These are phyloP conservation scores for Lepus americanus DNA, from an alignment of 2,113 vertebrate species.

Conservation along the genomic window DNA sequence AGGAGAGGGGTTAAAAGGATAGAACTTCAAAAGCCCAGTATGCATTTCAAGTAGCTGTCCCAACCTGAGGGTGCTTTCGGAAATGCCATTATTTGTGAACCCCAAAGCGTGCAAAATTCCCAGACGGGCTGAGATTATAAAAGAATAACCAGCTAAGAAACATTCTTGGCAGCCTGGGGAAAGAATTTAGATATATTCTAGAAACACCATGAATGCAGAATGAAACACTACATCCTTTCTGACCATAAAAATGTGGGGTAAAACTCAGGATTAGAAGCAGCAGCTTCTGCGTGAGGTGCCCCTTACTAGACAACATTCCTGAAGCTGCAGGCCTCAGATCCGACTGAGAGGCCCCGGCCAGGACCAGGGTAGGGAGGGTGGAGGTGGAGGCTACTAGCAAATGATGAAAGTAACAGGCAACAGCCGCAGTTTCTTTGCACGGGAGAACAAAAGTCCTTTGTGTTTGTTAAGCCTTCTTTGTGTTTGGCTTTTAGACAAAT, in stretches of 20 bases:
- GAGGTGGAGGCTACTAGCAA: neutral
- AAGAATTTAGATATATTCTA: neutral
- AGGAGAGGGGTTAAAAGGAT: neutral
- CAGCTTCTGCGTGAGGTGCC: neutral
- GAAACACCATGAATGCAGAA: conserved; percentile 19
- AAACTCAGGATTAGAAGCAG: neutral
- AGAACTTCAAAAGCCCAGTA: neutral
- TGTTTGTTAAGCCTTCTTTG: neutral
- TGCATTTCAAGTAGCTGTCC: neutral
- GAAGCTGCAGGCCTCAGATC: too few species aligned
- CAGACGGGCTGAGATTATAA: neutral
- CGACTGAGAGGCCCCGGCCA: neutral
- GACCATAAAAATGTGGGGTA: neutral
- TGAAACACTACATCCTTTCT: conserved; percentile 22
- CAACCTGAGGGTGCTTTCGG: neutral
- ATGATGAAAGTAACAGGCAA: neutral
- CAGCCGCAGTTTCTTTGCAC: neutral
- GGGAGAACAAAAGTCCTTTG: neutral
- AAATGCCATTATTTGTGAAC: neutral
- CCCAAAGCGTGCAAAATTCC: neutral
- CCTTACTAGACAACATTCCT: neutral
- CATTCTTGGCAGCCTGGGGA: neutral
- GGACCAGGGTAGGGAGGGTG: neutral
- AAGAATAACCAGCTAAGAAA: neutral
- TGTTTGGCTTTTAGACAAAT: neutral